Percentiles rank a stretch among this genome's conserved stretches.
Evolutionary conservation across 2,888 invertebrate genomes (phyloP).

Genomic region (Odontothrips loti): DNA sequence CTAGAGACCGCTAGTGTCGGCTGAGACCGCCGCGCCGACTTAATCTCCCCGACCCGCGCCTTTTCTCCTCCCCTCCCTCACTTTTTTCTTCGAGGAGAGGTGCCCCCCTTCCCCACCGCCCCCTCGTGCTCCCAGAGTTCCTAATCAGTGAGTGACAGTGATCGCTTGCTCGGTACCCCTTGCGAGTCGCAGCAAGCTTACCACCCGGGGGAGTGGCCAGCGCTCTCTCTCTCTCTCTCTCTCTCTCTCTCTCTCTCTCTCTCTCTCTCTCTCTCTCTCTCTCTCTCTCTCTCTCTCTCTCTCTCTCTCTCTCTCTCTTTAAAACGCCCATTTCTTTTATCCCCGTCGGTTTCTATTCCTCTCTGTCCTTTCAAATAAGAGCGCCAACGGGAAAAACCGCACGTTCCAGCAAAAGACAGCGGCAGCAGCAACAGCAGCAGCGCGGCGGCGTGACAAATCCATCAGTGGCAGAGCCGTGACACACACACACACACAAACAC

Average conservation of each 20-base stretch:
- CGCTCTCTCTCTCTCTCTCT: too few species aligned
- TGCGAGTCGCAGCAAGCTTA: too few species aligned
- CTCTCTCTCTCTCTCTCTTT: neutral
- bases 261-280: neutral
- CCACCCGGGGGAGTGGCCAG: too few species aligned
- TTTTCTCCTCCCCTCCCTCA: neutral
- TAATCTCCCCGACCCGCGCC: neutral
- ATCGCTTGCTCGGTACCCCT: neutral
- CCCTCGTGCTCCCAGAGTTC: neutral
- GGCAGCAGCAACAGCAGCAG: too few species aligned
- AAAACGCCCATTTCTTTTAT: too few species aligned
- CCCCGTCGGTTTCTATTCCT: neutral
- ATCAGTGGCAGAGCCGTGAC: too few species aligned
- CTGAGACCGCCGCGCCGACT: neutral
- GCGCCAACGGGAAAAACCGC: too few species aligned
- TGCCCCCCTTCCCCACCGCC: neutral
- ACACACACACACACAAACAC: too few species aligned
- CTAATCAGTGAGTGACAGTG: slow-evolving; percentile 11
- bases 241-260: too few species aligned
- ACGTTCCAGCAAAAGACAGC: too few species aligned
- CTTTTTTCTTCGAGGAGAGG: neutral
- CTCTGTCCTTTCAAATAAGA: neutral
- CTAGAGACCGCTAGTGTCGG: slow-evolving; percentile 5
- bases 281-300: neutral
- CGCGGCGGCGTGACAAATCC: too few species aligned